Evolutionary conservation across 2,113 vertebrate species (phyloP).

Genomic region (Hucho hucho): DNA sequence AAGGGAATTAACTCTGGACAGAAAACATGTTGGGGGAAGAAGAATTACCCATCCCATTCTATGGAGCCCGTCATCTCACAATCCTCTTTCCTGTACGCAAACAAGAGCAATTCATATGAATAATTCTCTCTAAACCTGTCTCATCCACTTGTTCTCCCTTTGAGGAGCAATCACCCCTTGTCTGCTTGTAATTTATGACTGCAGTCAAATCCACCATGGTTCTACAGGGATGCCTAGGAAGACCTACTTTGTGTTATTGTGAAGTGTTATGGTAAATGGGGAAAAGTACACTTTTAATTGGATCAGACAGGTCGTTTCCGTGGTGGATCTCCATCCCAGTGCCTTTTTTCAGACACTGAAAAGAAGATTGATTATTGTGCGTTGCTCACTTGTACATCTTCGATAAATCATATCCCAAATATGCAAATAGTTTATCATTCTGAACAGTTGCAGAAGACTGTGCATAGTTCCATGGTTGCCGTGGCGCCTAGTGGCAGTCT

Average conservation of each 20-base stretch:
- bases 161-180: conserved; percentile 56
- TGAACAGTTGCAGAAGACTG: conserved; percentile 19
- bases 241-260: conserved; percentile 60
- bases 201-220: conserved; percentile 32
- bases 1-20: conserved; percentile 60
- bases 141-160: conserved; percentile 54
- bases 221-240: conserved; percentile 39
- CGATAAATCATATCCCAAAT: conserved; percentile 40
- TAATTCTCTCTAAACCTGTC: conserved; percentile 60
- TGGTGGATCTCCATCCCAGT: conserved; percentile 57
- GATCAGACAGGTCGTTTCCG: conserved; percentile 62
- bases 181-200: conserved; percentile 59
- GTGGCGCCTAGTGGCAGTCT: no score
- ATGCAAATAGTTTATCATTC: conserved; percentile 42
- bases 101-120: conserved; percentile 55
- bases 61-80: conserved; percentile 25
- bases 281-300: conserved; percentile 69
- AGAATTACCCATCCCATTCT: conserved; percentile 43
- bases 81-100: conserved; percentile 40
- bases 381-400: conserved; percentile 9
- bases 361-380: conserved; percentile 67
- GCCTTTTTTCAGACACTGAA: conserved; percentile 50
- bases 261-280: conserved; percentile 50
- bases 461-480: no score
- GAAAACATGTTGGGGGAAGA: conserved; percentile 58